Evolutionary conservation across 2,888 invertebrate species (phyloP), one percentile per base, ranked within the genome.

Genomic region (Notodonta dromedarius): DNA sequence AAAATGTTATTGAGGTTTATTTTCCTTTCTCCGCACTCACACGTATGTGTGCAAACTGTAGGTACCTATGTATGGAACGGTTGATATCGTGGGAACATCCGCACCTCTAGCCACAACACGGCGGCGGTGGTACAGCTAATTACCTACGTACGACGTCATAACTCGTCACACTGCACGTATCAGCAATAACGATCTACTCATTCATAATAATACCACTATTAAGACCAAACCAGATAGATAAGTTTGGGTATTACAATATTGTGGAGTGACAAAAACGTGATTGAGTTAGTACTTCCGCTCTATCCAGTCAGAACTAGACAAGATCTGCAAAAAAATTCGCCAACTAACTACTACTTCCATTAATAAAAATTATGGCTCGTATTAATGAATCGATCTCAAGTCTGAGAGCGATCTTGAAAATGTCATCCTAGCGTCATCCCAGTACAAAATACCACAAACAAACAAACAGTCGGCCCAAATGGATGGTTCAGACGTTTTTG

Each of bases 151-250:
- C 16, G 50, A 50, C 50, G 50, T 16, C 13, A 4, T 5, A 14
- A 16, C 50, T 9, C 50, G 50, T 50, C 50, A 14, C 50, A 16
- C 11, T 9, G 16, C 50, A 50, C 50, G 50, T 50, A 16, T 0
- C n/a, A n/a, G 46, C 46, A 5, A 7, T 46, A 46, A 46, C 46
- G 46, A 46, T n/a, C 14, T n/a, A 48, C 48, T 14, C 48, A 14
- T 48, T 48, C 48, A n/a, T 16, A 16, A 50, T 50, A 50, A 50
- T 16, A 3, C 9, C 16, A 9, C 16, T 16, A 50, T 50, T 50
- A 50, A 50, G 16, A 50, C 50, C 50, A 50, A 50, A 9, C 50
- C 16, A 50, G 50, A 50, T 50, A 50, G 50, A 50, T 50, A 16
- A 16, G 1, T 7, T 50, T 16, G 16, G 14, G 24, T 24, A 24